Conservation (phyloP, 2,113 vertebrate genomes). For the Piprites chloris region DNA sequence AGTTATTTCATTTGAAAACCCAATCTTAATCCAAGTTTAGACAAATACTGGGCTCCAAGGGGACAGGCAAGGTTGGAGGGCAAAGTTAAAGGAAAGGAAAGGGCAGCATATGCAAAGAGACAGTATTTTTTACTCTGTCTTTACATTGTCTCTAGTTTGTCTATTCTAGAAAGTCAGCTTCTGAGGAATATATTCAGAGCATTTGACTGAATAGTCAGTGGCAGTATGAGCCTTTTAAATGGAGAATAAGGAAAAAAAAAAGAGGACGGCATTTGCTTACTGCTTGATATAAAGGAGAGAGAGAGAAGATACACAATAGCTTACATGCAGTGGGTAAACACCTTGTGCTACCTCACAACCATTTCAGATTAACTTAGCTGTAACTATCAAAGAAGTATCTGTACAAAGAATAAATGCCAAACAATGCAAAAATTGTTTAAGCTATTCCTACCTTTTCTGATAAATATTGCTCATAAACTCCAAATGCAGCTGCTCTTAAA, state of each 20-base stretch:
- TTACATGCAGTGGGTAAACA: not conserved
- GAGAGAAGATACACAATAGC: not conserved
- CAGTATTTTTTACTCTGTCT: not conserved
- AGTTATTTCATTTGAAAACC: not conserved
- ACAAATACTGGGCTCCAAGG: not conserved
- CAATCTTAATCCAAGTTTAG: not conserved
- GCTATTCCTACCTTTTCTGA: constrained; percentile 83
- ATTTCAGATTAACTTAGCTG: not conserved
- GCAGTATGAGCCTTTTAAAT: not conserved
- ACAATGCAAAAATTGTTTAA: not conserved
- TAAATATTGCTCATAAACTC: constrained; percentile 97
- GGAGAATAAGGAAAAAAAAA: accelerated
- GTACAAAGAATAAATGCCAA: not conserved
- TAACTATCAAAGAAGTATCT: not conserved
- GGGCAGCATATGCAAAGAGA: not conserved
- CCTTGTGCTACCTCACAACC: not conserved
- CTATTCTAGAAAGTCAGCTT: not conserved
- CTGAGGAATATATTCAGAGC: not conserved
- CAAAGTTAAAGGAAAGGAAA: not conserved
- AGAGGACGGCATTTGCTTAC: not conserved
- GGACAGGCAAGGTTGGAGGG: not conserved
- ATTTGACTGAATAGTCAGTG: not conserved
- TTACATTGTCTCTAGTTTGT: not conserved
- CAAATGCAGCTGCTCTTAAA: constrained; percentile 89
- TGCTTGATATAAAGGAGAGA: not conserved